phyloP scores from a whole-genome alignment of 2,888 invertebrate genomes.

The Tenthredo scrophulariae region DNA sequence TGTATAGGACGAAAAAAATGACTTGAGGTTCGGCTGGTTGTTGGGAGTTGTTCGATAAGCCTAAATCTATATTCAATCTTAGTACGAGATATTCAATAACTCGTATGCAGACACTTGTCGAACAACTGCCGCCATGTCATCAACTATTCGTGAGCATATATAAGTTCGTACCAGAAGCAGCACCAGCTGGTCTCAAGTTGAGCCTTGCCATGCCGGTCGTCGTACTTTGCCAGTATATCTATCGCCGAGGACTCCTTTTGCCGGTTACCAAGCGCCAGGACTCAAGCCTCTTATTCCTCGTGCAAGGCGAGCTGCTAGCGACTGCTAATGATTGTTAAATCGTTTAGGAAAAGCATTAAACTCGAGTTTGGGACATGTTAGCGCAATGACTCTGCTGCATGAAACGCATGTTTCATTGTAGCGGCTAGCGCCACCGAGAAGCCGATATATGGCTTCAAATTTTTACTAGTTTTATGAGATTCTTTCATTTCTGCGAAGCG shows the following conservation, averaged over 20 bases:
- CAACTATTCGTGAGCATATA: constrained; percentile 57
- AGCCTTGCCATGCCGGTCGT: constrained; percentile 9
- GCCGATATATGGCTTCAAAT: background rate
- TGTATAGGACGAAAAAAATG: background rate
- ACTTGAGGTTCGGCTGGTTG: background rate
- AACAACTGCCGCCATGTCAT: constrained; percentile 64
- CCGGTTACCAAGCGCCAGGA: constrained; percentile 39
- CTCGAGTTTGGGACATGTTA: constrained; percentile 46
- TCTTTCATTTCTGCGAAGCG: background rate
- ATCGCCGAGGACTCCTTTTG: constrained; percentile 35
- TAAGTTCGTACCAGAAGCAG: constrained; percentile 45
- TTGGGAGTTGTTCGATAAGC: constrained; percentile 51
- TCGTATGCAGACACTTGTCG: constrained; percentile 65
- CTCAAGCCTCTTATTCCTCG: constrained; percentile 33
- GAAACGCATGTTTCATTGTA: constrained; percentile 51
- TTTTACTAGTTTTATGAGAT: background rate
- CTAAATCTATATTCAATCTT: constrained; percentile 64
- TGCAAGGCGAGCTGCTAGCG: constrained; percentile 7
- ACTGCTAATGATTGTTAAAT: constrained; percentile 50
- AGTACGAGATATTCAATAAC: constrained; percentile 65
- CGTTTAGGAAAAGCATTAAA: constrained; percentile 48
- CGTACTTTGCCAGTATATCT: constrained; percentile 52
- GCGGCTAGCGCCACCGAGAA: background rate
- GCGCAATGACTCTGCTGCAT: constrained; percentile 42
- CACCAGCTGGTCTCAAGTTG: constrained; percentile 49